Evolutionary conservation across 2,888 invertebrate genomes (phyloP).

Genomic region (Luperina nickerlii): DNA sequence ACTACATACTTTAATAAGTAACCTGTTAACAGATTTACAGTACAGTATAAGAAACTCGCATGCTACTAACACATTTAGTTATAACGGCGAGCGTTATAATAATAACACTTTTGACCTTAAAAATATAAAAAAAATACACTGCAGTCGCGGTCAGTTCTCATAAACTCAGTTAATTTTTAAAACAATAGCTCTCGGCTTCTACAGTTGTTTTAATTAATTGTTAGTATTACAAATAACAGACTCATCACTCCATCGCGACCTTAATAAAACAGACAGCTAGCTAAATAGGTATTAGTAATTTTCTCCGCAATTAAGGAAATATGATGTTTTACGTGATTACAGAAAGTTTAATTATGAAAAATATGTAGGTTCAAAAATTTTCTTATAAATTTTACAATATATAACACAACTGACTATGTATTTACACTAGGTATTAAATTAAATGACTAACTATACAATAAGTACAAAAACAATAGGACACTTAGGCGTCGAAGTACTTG

Average conservation of each 20-base stretch:
- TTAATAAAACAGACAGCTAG: constrained; percentile 10
- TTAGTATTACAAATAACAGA: constrained; percentile 24
- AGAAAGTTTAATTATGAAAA: not conserved
- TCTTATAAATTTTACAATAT: not conserved
- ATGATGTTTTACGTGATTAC: not conserved
- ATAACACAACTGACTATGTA: not conserved
- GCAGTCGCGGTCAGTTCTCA: constrained; percentile 53
- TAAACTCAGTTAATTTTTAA: constrained; percentile 39
- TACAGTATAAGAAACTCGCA: constrained; percentile 50
- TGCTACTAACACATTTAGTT: constrained; percentile 63
- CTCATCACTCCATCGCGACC: constrained; percentile 12
- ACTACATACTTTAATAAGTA: constrained; percentile 13
- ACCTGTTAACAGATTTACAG: constrained; percentile 35
- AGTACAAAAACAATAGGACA: not conserved
- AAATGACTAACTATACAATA: not conserved
- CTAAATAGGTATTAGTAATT: not conserved
- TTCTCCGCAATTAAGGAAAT: not conserved
- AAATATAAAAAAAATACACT: constrained; percentile 60
- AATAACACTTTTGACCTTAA: constrained; percentile 67
- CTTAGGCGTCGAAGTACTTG: not conserved
- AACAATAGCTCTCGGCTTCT: constrained; percentile 25
- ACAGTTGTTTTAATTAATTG: constrained; percentile 28
- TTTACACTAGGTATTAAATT: not conserved
- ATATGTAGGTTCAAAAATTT: too few species aligned
- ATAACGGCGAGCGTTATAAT: constrained; percentile 55